phyloP scores from a whole-genome alignment of 2,113 vertebrate species.

The Psittacara wagleri region DNA sequence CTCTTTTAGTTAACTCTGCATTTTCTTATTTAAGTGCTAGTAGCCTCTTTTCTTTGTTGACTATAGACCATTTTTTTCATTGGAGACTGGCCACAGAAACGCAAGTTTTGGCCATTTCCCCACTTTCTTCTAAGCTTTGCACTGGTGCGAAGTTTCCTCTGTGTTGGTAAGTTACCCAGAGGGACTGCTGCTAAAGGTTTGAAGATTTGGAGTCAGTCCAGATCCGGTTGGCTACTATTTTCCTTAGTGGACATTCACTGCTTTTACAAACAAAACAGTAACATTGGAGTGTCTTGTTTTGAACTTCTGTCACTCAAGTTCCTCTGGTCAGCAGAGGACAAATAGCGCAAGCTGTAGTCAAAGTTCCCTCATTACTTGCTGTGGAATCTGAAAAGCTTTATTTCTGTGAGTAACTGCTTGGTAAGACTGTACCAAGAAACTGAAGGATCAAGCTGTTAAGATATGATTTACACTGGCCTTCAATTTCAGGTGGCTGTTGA shows the following conservation, averaged over 20 bases:
- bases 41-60: background rate
- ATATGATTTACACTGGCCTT: background rate
- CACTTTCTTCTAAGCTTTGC: conserved; percentile 20
- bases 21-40: background rate
- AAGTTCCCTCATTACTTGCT: background rate
- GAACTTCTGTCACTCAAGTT: conserved; percentile 17
- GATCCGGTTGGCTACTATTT: conserved; percentile 38
- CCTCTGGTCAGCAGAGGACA: conserved; percentile 37
- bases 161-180: conserved; percentile 37
- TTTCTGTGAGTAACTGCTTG: background rate
- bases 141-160: conserved; percentile 10
- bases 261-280: conserved; percentile 36
- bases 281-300: conserved; percentile 37
- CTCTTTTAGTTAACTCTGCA: background rate
- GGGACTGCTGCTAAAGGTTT: conserved; percentile 10
- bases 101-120: conserved; percentile 1
- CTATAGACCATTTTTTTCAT: conserved; percentile 12
- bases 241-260: conserved; percentile 24
- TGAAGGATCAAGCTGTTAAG: background rate
- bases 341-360: background rate
- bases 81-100: conserved; percentile 30
- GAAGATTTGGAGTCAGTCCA: conserved; percentile 37
- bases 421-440: background rate
- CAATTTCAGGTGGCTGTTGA: background rate
- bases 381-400: background rate